phyloP scores from a whole-genome alignment of 2,888 invertebrate species.

The Trachelus iudaicus region DNA sequence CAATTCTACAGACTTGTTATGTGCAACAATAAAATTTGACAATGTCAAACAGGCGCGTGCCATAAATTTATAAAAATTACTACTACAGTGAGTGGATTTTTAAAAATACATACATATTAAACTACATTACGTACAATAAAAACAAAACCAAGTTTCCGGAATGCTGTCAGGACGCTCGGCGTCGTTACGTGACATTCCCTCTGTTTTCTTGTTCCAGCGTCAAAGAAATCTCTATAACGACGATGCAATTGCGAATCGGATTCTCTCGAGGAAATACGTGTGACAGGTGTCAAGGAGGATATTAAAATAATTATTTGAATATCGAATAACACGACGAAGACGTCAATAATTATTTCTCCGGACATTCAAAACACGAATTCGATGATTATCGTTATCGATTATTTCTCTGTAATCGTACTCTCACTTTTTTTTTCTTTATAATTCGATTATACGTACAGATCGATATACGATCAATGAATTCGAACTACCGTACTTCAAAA shows the following conservation, averaged over 20 bases:
- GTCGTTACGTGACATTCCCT: neutral
- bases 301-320: neutral
- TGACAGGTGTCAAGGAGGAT: neutral
- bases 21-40: neutral
- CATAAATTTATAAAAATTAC: neutral
- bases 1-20: neutral
- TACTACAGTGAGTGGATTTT: neutral
- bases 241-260: neutral
- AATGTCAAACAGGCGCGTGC: neutral
- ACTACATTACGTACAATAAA: neutral
- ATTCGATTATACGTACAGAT: neutral
- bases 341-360: neutral
- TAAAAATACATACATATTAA: neutral
- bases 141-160: neutral
- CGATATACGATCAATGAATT: neutral
- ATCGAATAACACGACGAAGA: too few species aligned
- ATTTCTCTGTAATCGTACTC: neutral
- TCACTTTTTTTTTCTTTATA: neutral
- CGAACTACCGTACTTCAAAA: neutral
- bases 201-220: neutral
- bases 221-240: neutral
- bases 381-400: neutral
- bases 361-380: neutral
- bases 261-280: neutral
- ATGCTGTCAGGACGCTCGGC: neutral